These are phyloP conservation scores for Sepioteuthis lessoniana DNA, from an alignment of 2,888 invertebrate species.

Conservation along the genomic window DNA sequence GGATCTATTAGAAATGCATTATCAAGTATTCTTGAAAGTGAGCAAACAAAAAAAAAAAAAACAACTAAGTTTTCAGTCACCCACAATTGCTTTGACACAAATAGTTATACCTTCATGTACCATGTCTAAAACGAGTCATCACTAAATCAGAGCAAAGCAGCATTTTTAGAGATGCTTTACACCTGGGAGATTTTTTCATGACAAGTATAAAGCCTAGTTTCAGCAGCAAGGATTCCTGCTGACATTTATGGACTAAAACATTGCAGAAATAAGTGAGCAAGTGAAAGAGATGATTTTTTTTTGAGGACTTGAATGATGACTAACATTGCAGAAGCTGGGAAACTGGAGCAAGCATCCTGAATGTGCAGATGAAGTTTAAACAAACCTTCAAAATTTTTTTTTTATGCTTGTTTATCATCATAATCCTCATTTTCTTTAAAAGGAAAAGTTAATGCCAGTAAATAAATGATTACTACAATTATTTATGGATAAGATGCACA, in stretches of 20 bases:
- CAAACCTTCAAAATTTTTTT: background rate
- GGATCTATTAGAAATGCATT: background rate
- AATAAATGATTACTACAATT: no score
- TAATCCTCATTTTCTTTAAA: no score
- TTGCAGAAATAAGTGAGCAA: background rate
- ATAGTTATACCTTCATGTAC: background rate
- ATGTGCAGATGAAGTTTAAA: background rate
- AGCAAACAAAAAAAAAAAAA: background rate
- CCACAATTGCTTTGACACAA: background rate
- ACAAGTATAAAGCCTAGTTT: background rate
- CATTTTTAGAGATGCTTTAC: background rate
- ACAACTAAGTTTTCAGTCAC: background rate
- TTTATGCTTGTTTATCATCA: background rate
- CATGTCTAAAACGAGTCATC: background rate
- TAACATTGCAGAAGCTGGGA: background rate
- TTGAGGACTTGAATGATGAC: background rate
- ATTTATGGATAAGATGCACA: no score
- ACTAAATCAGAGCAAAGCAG: background rate
- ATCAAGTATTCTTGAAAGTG: background rate
- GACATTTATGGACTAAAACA: conserved; percentile 7
- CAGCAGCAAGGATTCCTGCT: background rate
- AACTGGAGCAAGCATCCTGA: background rate
- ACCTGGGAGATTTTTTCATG: background rate
- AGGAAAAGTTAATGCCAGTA: background rate
- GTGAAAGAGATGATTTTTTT: background rate